phyloP scores from a whole-genome alignment of 1,140 invertebrate species.

The Aphelenchoides besseyi region DNA sequence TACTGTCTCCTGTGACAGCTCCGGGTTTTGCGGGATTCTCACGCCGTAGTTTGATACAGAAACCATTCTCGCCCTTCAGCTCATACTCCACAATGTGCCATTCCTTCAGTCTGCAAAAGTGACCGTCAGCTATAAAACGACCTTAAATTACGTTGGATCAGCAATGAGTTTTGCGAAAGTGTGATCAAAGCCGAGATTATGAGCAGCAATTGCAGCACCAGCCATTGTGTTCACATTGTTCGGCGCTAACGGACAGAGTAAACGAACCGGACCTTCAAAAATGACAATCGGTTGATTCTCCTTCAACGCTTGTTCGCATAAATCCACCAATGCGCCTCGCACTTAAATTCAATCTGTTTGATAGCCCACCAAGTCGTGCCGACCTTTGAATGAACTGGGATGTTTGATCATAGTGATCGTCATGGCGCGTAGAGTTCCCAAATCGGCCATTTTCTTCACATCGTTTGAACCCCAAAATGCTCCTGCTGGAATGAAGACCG shows the following conservation, averaged over 20 bases:
- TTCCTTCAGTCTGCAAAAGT: conserved; percentile 64
- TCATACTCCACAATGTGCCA: conserved; percentile 70
- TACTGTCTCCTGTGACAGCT: conserved; percentile 66
- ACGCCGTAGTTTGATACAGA: conserved; percentile 67
- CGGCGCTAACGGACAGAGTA: conserved; percentile 68
- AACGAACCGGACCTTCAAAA: conserved; percentile 68
- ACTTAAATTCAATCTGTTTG: too few relatives aligned
- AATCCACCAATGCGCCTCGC: conserved; percentile 63
- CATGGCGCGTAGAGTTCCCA: conserved; percentile 66
- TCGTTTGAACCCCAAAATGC: conserved; percentile 71
- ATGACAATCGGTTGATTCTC: conserved; percentile 62
- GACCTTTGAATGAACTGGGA: conserved; percentile 66
- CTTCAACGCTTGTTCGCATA: conserved; percentile 64
- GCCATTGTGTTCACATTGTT: conserved; percentile 70
- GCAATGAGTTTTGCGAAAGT: conserved; percentile 67
- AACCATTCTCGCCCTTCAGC: conserved; percentile 66
- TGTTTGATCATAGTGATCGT: conserved; percentile 70
- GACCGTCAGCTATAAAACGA: conserved; percentile 15
- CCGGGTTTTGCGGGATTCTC: conserved; percentile 68
- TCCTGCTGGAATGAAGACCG: conserved; percentile 68
- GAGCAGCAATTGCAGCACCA: conserved; percentile 68
- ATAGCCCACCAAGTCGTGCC: too few relatives aligned
- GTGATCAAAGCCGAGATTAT: conserved; percentile 70
- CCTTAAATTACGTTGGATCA: conserved; percentile 66
- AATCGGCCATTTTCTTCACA: conserved; percentile 69